These are phyloP conservation scores for Branchinecta sandiegonensis DNA, from an alignment of 2,888 invertebrate genomes.

Conservation along the genomic window DNA sequence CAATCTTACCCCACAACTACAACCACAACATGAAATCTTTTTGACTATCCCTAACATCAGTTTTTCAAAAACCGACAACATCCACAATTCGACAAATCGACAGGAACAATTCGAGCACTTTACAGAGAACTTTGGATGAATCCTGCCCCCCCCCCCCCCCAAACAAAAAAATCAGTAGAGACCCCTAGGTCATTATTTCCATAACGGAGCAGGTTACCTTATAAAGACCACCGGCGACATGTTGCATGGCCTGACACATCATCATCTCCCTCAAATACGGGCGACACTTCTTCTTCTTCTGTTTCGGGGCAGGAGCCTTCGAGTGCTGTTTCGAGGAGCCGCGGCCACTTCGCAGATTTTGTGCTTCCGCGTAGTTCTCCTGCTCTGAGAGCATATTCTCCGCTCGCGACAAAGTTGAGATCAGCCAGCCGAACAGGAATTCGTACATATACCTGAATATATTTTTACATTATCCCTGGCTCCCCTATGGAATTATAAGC, in stretches of 20 bases:
- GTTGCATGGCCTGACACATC: conserved; percentile 80
- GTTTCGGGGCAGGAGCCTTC: conserved; percentile 36
- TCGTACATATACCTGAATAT: conserved; percentile 69
- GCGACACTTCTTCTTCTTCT: conserved; percentile 49
- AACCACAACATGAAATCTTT: no score
- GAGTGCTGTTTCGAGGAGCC: conserved; percentile 36
- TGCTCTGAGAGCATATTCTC: conserved; percentile 66
- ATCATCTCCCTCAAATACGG: conserved; percentile 69
- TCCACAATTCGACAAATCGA: no score
- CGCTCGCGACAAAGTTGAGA: conserved; percentile 75
- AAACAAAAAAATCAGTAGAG: no score
- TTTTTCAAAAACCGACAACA: no score
- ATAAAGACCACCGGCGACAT: conserved; percentile 87
- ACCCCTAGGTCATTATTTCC: no score
- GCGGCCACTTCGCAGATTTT: conserved; percentile 27
- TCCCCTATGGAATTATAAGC: neutral
- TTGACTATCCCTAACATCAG: no score
- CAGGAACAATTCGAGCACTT: no score
- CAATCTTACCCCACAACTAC: no score
- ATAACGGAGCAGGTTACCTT: conserved; percentile 44
- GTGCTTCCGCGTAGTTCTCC: conserved; percentile 44
- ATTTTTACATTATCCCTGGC: neutral
- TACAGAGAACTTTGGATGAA: no score
- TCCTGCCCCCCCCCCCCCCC: no score
- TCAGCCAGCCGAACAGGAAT: conserved; percentile 82